Base-by-base conservation (phyloP, 2,888 invertebrate species). In the Brachynemurus nebulosus region DNA sequence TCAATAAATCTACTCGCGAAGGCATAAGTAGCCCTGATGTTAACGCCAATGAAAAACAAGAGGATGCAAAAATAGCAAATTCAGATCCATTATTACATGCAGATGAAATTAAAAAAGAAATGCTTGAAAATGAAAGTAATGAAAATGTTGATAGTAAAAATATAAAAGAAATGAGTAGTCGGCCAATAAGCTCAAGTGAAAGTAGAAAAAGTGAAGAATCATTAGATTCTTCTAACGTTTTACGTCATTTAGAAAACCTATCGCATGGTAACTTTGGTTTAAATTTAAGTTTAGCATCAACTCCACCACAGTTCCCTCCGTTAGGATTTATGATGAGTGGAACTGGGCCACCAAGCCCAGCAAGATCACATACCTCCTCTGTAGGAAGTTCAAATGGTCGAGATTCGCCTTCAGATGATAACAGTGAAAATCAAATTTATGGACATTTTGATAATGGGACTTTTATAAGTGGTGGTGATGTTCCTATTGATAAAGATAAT, bases 401-500 rank as follows among this genome's bases (percentile, higher is more conserved):
- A 45, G 72, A 70, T 41, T 70, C 71, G 48, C 66, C 71, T 33
- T 64, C 72, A 5, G 76, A 76, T 48, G 79, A 79, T 49, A 67
- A 65, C 48, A 64, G 65, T 42, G 74, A 74, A 53, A 75, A 77
- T 39, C 73, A 75, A 59, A 72, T 80, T 30, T 78, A 75, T 54
- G 80, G 80, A 0, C 78, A 80, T 58, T 81, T 79, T 55, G 80
- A 82, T 53, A 80, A 77, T 57, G 83, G 81, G 1, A 77, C 78
- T 46, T 80, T 83, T 57, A 73, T 81, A 46, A 72, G 70, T 52
- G 80, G 80, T 9, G 76, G 78, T 55, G 90, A 92, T 57, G 84
- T 92, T 45, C 92, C 93, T 25, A 76, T 91, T 46, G 91, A 93
- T 60, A 83, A 84, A 58, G 91, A 92, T 53, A 91, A 93, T 63